These are phyloP conservation scores for Coregonus ussuriensis DNA, from an alignment of 2,797 vertebrate species.

Conservation along the genomic window DNA sequence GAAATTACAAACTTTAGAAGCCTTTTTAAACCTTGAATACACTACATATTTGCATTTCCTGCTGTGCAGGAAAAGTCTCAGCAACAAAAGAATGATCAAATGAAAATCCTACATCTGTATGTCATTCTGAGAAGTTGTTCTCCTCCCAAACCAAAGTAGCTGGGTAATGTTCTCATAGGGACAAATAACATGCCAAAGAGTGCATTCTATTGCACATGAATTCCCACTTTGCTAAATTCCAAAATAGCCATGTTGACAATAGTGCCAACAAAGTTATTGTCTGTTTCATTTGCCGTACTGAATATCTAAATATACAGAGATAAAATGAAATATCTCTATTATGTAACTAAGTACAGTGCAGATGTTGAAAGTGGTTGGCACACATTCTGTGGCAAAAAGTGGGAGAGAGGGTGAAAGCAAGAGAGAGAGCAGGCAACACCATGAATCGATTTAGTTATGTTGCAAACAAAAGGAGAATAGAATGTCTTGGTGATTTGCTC, in stretches of 20 bases:
- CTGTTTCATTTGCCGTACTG: not conserved
- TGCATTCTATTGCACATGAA: not conserved
- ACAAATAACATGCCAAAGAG: not conserved
- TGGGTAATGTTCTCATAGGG: not conserved
- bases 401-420: not conserved
- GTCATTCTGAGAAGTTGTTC: not conserved
- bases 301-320: slow-evolving; percentile 4
- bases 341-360: slow-evolving; percentile 11
- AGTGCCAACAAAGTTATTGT: not conserved
- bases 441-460: not conserved
- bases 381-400: not conserved
- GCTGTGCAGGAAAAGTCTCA: too few species aligned
- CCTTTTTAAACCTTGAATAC: too few species aligned
- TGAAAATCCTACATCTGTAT: too few species aligned
- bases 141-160: not conserved
- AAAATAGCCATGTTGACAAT: not conserved
- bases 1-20: too few species aligned
- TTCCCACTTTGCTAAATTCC: not conserved
- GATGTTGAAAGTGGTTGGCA: not conserved
- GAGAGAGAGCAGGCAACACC: not conserved
- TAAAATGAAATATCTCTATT: not conserved
- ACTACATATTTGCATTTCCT: too few species aligned
- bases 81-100: too few species aligned
- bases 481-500: not conserved
- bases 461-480: not conserved